Evolutionary conservation across 92 coral and sea anemone genomes (phyloP).

Genomic region (Meandrina meandrites): DNA sequence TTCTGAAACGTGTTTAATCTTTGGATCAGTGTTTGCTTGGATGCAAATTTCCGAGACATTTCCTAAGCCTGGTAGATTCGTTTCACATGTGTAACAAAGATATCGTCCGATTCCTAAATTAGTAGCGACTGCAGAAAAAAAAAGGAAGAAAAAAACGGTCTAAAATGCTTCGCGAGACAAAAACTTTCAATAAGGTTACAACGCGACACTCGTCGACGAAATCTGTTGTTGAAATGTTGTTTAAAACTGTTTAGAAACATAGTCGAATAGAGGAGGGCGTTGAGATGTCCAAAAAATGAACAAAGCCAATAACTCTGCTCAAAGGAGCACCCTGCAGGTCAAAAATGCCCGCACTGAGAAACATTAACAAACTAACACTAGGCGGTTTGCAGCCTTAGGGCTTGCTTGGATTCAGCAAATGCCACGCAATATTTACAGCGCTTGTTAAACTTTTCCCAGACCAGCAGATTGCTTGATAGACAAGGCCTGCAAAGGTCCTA

Average conservation of each 20-base stretch:
- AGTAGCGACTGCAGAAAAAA: background rate
- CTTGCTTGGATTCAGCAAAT: background rate
- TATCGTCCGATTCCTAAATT: background rate
- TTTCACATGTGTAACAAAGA: conserved; percentile 13
- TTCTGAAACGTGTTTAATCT: conserved; percentile 36
- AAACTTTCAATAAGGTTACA: conserved; percentile 14
- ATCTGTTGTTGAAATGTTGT: conserved; percentile 30
- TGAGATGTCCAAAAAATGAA: conserved; percentile 25
- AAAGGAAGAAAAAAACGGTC: background rate
- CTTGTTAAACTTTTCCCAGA: conserved; percentile 12
- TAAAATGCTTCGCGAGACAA: background rate
- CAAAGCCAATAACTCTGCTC: conserved; percentile 10
- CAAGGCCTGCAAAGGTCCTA: conserved; percentile 10
- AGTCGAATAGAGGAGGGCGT: conserved; percentile 11
- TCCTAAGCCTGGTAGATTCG: conserved; percentile 28
- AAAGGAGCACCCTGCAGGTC: conserved; percentile 40
- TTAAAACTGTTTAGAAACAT: conserved; percentile 18
- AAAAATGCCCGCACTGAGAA: conserved; percentile 25
- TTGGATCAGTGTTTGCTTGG: conserved; percentile 26
- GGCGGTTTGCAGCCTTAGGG: conserved; percentile 28
- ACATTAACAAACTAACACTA: conserved; percentile 14
- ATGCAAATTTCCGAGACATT: conserved; percentile 40
- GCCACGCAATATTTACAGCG: conserved; percentile 28
- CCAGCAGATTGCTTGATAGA: conserved; percentile 16
- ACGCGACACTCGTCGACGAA: background rate